These are phyloP conservation scores for Heteromormyrus szaboi DNA, from an alignment of 2,797 vertebrate species.

Conservation along the genomic window DNA sequence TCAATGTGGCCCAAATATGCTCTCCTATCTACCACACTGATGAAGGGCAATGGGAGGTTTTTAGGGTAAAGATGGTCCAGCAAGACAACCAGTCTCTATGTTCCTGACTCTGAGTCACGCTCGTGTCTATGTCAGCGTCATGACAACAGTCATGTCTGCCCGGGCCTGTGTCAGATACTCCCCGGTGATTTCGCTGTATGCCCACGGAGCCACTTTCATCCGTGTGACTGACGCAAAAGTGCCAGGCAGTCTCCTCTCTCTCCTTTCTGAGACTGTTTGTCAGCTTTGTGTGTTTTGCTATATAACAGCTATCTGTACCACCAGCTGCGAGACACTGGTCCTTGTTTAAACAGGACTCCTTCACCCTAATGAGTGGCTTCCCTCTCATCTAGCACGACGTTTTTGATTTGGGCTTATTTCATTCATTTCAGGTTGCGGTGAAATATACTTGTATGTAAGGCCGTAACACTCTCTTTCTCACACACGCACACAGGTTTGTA, in stretches of 20 bases:
- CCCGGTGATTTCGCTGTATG: neutral
- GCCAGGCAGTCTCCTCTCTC: neutral
- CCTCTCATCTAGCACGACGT: neutral
- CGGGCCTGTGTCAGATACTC: neutral
- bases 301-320: conserved; percentile 1
- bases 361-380: neutral
- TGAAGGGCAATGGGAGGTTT: neutral
- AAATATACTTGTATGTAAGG: neutral
- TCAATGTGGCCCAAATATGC: neutral
- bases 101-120: neutral
- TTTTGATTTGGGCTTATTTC: neutral
- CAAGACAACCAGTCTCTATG: neutral
- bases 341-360: neutral
- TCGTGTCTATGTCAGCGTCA: neutral
- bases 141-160: neutral
- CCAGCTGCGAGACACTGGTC: neutral
- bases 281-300: neutral
- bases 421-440: neutral
- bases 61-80: neutral
- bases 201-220: neutral
- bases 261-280: neutral
- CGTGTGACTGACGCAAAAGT: neutral
- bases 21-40: neutral
- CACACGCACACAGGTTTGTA: neutral
- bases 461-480: neutral